Percentiles rank a stretch among this genome's conserved stretches.
Conservation (phyloP, 2,888 invertebrate genomes). For the Drosophila merina region DNA sequence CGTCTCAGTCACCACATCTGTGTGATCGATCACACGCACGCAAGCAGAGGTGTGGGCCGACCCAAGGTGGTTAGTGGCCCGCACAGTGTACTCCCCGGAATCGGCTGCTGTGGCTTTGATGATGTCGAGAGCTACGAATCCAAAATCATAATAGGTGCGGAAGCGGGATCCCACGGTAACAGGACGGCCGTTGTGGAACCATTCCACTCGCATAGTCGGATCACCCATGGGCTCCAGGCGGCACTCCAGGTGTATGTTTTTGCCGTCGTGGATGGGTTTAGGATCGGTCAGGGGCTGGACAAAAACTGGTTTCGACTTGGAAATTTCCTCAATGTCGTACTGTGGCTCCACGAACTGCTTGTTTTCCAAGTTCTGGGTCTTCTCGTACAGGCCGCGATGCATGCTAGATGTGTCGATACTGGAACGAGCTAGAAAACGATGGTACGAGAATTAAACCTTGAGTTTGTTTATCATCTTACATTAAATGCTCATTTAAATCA, state of each 20-base stretch:
- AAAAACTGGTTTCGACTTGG: conserved; percentile 97
- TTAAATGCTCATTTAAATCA: too few relatives aligned
- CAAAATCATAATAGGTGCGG: conserved; percentile 98
- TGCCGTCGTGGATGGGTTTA: conserved; percentile 93
- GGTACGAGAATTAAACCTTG: neutral
- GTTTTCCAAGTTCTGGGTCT: conserved; percentile 94
- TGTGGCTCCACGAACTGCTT: conserved; percentile 94
- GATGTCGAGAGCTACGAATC: conserved; percentile 98
- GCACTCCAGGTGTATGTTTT: conserved; percentile 95
- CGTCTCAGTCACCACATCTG: conserved; percentile 93
- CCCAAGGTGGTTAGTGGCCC: conserved; percentile 96
- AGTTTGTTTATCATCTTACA: too few relatives aligned
- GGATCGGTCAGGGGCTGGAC: conserved; percentile 94
- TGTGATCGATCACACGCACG: conserved; percentile 92
- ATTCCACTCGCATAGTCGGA: conserved; percentile 97
- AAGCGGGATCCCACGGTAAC: conserved; percentile 96
- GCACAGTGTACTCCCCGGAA: conserved; percentile 96
- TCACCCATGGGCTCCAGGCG: conserved; percentile 97
- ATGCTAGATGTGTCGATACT: conserved; percentile 95
- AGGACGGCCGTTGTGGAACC: conserved; percentile 96
- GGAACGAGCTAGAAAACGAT: conserved; percentile 89
- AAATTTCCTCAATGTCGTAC: conserved; percentile 95
- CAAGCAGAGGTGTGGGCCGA: conserved; percentile 96
- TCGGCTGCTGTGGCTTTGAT: conserved; percentile 96
- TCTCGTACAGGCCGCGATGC: conserved; percentile 93